A percentile compares a stretch with the other conserved stretches of the same genome.
Conservation (phyloP, 2,888 invertebrate genomes). For the Melanargia galathea region DNA sequence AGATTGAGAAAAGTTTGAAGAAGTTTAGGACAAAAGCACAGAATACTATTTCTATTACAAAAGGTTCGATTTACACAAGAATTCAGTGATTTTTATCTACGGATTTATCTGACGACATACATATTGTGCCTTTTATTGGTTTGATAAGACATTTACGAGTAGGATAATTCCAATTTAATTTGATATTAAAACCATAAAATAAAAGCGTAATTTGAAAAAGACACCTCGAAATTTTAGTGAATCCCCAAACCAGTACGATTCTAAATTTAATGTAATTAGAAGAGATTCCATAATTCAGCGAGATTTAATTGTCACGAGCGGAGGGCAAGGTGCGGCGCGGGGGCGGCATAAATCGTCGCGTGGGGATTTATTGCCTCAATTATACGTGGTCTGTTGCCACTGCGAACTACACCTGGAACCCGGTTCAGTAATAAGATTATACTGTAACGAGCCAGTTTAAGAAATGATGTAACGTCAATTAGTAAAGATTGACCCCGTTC, state of each 20-base stretch:
- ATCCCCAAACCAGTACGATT: constrained; percentile 8
- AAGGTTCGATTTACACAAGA: no score
- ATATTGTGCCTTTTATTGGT: no score
- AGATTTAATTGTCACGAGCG: constrained; percentile 76
- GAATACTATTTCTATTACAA: no score
- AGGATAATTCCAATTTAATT: no score
- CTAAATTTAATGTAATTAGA: constrained; percentile 57
- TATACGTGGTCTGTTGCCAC: constrained; percentile 64
- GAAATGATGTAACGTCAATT: constrained; percentile 47
- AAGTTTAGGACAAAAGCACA: no score
- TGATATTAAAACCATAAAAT: neutral
- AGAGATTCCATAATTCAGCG: constrained; percentile 64
- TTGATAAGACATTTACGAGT: no score
- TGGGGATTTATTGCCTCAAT: constrained; percentile 75
- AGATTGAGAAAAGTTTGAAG: no score
- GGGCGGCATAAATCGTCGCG: constrained; percentile 62
- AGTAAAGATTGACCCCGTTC: constrained; percentile 24
- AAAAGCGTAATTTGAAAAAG: constrained; percentile 5
- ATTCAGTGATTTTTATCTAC: no score
- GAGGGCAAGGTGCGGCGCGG: constrained; percentile 47
- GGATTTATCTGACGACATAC: no score
- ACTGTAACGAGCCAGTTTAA: constrained; percentile 50
- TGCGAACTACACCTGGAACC: constrained; percentile 55
- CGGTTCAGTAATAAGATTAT: constrained; percentile 58
- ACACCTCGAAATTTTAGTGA: neutral